Evolutionary conservation across 2,113 vertebrate genomes (phyloP).

Genomic region (Macaca nemestrina): DNA sequence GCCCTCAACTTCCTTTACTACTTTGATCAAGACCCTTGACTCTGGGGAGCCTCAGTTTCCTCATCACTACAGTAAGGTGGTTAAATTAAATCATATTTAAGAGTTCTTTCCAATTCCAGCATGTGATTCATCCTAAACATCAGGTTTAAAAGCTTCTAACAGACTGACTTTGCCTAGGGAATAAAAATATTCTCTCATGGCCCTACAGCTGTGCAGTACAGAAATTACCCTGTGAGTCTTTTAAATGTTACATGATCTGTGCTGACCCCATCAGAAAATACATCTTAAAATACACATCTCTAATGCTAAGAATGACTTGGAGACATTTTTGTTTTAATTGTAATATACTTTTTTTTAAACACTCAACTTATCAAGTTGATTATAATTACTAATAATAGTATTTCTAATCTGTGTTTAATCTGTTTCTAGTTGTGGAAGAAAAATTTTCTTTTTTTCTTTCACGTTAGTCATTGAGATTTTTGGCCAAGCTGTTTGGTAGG

Average conservation of each 20-base stretch:
- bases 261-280: background rate
- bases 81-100: background rate
- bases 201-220: background rate
- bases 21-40: background rate
- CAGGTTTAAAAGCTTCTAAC: background rate
- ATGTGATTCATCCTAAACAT: background rate
- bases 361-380: conserved; percentile 71
- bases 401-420: conserved; percentile 65
- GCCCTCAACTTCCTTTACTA: background rate
- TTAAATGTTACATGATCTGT: background rate
- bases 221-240: background rate
- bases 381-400: conserved; percentile 69
- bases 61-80: background rate
- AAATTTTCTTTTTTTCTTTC: background rate
- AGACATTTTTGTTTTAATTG: background rate
- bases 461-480: background rate
- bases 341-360: conserved; percentile 54
- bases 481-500: conserved; percentile 60
- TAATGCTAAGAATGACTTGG: background rate
- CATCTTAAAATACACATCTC: background rate
- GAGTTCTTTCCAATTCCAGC: background rate
- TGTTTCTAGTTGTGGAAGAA: conserved; percentile 25
- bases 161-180: background rate
- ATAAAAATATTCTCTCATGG: background rate
- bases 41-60: background rate